A percentile compares a stretch with the other conserved stretches of the same genome.
phyloP scores from a whole-genome alignment of 2,113 vertebrate genomes.

The Menidia beryllina region DNA sequence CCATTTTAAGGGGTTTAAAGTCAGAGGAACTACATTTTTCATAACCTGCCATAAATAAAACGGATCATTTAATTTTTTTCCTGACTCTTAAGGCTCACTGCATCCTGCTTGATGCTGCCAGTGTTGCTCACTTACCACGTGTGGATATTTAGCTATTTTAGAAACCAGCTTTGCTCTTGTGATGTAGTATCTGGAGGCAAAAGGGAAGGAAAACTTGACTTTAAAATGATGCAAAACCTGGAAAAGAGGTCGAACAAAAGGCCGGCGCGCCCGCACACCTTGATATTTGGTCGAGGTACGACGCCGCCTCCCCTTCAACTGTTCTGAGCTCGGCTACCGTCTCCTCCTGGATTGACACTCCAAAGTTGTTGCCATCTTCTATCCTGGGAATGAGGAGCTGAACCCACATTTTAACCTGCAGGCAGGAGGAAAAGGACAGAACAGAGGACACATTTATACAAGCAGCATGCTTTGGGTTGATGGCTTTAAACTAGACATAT shows the following conservation, averaged over 20 bases:
- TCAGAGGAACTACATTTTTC: too few relatives aligned
- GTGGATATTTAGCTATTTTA: conserved; percentile 99
- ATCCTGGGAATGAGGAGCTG: conserved; percentile 98
- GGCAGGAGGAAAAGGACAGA: not conserved
- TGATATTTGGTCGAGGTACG: conserved; percentile 99
- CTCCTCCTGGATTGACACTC: conserved; percentile 99
- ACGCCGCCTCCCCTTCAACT: conserved; percentile 97
- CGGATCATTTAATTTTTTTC: too few relatives aligned
- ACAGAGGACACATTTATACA: too few relatives aligned
- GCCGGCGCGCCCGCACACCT: conserved; percentile 78
- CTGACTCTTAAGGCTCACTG: too few relatives aligned
- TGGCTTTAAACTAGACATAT: too few relatives aligned
- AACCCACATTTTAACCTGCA: conserved; percentile 99
- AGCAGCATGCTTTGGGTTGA: too few relatives aligned
- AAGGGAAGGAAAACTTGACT: not conserved
- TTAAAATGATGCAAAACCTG: too few relatives aligned
- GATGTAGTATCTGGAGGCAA: conserved; percentile 92
- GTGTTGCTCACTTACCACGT: conserved; percentile 91
- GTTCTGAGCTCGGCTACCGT: conserved; percentile 97
- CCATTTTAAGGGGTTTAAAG: too few relatives aligned
- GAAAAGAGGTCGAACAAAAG: too few relatives aligned
- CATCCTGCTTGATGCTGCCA: not conserved
- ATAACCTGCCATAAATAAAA: too few relatives aligned
- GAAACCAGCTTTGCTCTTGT: conserved; percentile 99
- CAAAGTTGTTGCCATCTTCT: conserved; percentile 99